Conservation (phyloP, 2,797 vertebrate genomes). For the Bradypodion ventrale region DNA sequence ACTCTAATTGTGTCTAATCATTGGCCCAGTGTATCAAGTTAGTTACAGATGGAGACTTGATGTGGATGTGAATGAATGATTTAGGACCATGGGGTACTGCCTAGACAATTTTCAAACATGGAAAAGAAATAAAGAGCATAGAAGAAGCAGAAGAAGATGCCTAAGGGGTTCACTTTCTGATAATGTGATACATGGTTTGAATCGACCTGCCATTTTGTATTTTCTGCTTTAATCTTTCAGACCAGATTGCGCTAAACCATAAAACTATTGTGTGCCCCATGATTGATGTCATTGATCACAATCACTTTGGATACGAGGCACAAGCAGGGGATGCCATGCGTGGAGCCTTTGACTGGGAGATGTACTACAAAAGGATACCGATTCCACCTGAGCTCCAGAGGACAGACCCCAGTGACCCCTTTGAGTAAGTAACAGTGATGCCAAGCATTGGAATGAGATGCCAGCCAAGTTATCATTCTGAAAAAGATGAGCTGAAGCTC, state of each 20-base stretch:
- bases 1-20: conserved; percentile 80
- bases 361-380: conserved; percentile 93
- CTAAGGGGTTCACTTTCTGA: conserved; percentile 55
- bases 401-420: conserved; percentile 86
- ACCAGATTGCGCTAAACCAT: conserved; percentile 89
- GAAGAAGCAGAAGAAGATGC: conserved; percentile 10
- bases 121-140: conserved; percentile 23
- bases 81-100: conserved; percentile 46
- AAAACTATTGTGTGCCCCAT: conserved; percentile 91
- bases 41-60: conserved; percentile 57
- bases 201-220: conserved; percentile 72
- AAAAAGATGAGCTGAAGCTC: conserved; percentile 4
- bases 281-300: conserved; percentile 94
- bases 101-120: conserved; percentile 45
- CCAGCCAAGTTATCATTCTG: conserved; percentile 21
- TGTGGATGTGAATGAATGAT: conserved; percentile 66
- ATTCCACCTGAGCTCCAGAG: conserved; percentile 87
- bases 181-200: conserved; percentile 70
- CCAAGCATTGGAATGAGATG: conserved; percentile 43
- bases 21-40: conserved; percentile 69
- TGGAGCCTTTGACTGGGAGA: conserved; percentile 92
- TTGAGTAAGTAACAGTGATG: conserved; percentile 82
- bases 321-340: conserved; percentile 91
- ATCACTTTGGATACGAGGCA: conserved; percentile 90
- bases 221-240: conserved; percentile 82